Evolutionary conservation across 2,113 vertebrate genomes (phyloP), one percentile per base, ranked within the genome.

Genomic region (Merops nubicus): DNA sequence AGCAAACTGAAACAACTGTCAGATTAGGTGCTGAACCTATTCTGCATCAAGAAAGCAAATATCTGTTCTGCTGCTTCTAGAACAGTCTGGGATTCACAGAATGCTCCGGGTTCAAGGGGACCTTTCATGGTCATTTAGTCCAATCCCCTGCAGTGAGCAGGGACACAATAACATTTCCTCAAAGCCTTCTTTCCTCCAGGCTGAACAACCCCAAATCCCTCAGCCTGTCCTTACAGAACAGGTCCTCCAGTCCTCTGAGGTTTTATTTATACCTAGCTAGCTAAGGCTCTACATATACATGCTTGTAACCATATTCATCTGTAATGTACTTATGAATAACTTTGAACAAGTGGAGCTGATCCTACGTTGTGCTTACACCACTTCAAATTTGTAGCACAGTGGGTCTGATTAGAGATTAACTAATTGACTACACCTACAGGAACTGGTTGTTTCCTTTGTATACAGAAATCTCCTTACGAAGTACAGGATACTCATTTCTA

Each of bases 131-230:
- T 9, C 26, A 31, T 31, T 38, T 56, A 34, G 15, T 40, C 26
- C 48, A 74, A 31, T 2, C 1, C 3, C 11, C 5, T 12, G 43
- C 3, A 2, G 3, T 9, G 5, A 54, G 53, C 33, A 77, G 40
- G 29, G 31, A 22, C 16, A 72, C 45, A 11, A 3, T 25, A 29
- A 62, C 25, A 19, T 63, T 47, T 84, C 21, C 21, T 26, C 2
- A 2, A 26, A 73, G 36, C 26, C 80, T 62, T 60, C 31, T 62
- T 19, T 65, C 34, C 62, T 45, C 56, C 67, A 72, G 54, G 50
- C 26, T 40, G 36, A 40, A 42, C 38, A 72, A 19, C 28, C 13
- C 59, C 22, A 54, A 7, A 13, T 64, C 48, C 12, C 38, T 15
- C 33, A 85, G 21, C 50, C 28, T 56, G 17, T 15, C 40, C 42